Conservation (phyloP, 2,113 vertebrate species). For the Nycticebus coucang region DNA sequence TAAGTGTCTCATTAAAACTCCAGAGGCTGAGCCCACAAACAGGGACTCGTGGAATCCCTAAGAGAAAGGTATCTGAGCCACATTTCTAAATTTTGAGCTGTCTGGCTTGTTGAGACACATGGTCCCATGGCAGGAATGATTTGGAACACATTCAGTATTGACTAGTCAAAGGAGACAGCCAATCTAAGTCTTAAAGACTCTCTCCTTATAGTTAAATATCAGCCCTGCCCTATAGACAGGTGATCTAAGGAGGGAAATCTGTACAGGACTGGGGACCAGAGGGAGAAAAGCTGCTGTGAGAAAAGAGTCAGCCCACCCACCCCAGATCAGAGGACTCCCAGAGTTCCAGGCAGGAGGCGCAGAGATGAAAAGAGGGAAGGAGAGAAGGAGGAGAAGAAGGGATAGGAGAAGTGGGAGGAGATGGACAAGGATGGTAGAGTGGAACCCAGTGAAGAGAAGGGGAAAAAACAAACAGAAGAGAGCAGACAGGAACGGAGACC, state of each 20-base stretch:
- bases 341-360: background rate
- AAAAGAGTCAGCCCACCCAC: background rate
- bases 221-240: background rate
- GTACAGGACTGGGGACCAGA: background rate
- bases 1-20: background rate
- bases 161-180: background rate
- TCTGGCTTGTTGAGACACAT: background rate
- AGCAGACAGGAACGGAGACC: background rate
- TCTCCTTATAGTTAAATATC: background rate
- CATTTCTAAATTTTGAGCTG: conserved; percentile 11
- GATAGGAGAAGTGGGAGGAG: background rate
- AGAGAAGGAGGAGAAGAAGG: background rate
- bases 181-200: background rate
- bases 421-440: background rate
- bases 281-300: background rate
- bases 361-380: background rate
- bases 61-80: background rate
- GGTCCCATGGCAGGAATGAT: background rate
- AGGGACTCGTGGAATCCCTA: background rate
- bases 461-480: background rate
- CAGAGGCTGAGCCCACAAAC: background rate
- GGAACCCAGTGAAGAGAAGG: background rate
- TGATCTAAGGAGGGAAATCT: background rate
- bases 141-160: background rate
- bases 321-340: background rate